phyloP scores from a whole-genome alignment of 2,888 invertebrate species.

The Frankliniella intonsa region DNA sequence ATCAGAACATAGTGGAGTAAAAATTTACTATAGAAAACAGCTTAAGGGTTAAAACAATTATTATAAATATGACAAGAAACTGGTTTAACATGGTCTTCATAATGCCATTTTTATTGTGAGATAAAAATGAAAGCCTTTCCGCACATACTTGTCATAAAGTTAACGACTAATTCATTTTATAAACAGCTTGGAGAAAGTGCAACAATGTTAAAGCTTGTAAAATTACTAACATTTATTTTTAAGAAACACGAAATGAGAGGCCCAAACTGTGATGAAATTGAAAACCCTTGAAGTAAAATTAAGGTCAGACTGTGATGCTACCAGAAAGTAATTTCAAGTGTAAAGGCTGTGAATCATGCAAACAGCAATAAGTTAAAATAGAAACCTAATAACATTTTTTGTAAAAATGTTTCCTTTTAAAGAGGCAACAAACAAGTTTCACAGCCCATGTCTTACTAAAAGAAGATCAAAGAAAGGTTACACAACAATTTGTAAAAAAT shows the following conservation, averaged over 20 bases:
- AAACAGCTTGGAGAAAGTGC: too few species aligned
- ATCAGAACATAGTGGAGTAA: background rate
- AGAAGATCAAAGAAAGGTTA: too few species aligned
- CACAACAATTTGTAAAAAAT: too few species aligned
- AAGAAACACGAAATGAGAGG: background rate
- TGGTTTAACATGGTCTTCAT: background rate
- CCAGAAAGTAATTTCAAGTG: background rate
- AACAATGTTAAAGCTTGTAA: too few species aligned
- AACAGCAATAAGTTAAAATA: background rate
- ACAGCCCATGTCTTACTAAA: too few species aligned
- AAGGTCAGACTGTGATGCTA: constrained; percentile 20
- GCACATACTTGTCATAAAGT: too few species aligned
- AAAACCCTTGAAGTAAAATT: background rate
- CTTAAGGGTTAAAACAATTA: background rate
- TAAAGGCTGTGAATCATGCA: constrained; percentile 6
- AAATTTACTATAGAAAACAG: background rate
- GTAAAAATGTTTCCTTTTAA: background rate
- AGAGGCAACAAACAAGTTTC: background rate
- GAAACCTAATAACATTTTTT: too few species aligned
- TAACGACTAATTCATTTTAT: too few species aligned
- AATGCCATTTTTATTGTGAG: background rate
- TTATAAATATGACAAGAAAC: background rate
- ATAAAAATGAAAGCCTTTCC: too few species aligned
- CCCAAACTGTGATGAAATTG: background rate
- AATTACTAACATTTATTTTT: too few species aligned